Conservation (phyloP, 1,140 invertebrate species). For the Aphidius gifuensis region DNA sequence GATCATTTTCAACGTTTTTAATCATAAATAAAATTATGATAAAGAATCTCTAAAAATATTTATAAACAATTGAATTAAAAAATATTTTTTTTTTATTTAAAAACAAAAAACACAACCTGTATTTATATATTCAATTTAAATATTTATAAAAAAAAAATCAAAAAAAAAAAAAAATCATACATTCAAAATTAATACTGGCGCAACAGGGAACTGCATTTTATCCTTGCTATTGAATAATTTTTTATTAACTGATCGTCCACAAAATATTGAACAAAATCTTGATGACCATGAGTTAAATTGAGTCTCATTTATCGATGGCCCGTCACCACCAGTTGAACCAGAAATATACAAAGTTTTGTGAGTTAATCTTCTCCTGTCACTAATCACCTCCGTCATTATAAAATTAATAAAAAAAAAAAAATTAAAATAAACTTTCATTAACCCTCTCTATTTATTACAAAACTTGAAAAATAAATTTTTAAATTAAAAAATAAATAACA, state of each 20-base stretch:
- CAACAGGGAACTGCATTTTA: conserved; percentile 29
- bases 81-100: too few species aligned
- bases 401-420: neutral
- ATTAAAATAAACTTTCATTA: conserved; percentile 11
- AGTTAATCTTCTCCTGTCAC: conserved; percentile 28
- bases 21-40: too few species aligned
- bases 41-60: too few species aligned
- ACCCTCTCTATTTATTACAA: neutral
- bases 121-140: neutral
- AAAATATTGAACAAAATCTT: conserved; percentile 28
- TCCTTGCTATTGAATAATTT: conserved; percentile 27
- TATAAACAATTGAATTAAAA: too few species aligned
- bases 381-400: conserved; percentile 19
- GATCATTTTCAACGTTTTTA: too few species aligned
- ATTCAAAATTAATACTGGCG: conserved; percentile 12
- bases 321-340: conserved; percentile 20
- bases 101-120: too few species aligned
- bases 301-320: conserved; percentile 4
- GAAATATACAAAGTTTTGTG: conserved; percentile 31
- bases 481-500: too few species aligned
- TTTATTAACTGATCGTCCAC: conserved; percentile 17
- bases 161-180: conserved; percentile 10
- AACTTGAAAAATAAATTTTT: too few species aligned
- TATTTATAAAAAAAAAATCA: conserved; percentile 6
- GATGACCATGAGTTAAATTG: conserved; percentile 25